Base-by-base conservation (phyloP, 2,888 invertebrate genomes). In the Dicranocentrus wangi region DNA sequence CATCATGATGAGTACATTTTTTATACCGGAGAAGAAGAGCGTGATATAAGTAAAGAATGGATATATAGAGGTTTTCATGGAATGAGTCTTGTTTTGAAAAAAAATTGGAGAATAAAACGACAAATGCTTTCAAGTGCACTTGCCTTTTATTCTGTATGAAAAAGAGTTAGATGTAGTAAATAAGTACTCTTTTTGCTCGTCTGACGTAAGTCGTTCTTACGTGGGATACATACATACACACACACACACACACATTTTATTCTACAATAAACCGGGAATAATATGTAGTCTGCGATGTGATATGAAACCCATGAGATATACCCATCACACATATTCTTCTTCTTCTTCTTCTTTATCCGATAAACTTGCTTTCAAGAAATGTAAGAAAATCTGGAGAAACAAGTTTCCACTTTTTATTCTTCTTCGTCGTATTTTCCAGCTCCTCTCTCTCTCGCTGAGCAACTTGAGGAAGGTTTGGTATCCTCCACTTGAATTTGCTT, bases 391-490 rank as follows among this genome's bases (percentile, higher is more conserved):
- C 72, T 71, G 68, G 79, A 79, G 79, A 72, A 79, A 79, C 79
- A 66, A 79, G 79, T 79, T 79, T 79, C 79, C 79, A 66, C 72
- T 71, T 79, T 78, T 69, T n/a, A n/a, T n/a, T n/a, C n/a, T n/a
- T n/a, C n/a, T 79, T 72, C 60, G 58, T 72, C 47, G 60, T 72
- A 72, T 79, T 79, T 79, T 72, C 69, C 69, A 61, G 61, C 68
- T 60, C 51, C 47, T 60, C 69, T 69, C 77, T 77, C 69, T 69
- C 77, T 77, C 61, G 69, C 77, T 77, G 69, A 77, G 69, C 77
- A 79, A 79, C 79, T 79, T 79, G 79, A 72, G 79, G 68, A 79
- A 79, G 79, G 79, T 79, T 79, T 79, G 70, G 70, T 78, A 71
- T 78, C 78, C 55, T 65, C 71, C 71, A 78, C 66, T 79, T 60